A percentile compares a stretch with the other conserved stretches of the same genome.
phyloP scores from a whole-genome alignment of 2,888 invertebrate species.

The Camptogramma bilineatum region DNA sequence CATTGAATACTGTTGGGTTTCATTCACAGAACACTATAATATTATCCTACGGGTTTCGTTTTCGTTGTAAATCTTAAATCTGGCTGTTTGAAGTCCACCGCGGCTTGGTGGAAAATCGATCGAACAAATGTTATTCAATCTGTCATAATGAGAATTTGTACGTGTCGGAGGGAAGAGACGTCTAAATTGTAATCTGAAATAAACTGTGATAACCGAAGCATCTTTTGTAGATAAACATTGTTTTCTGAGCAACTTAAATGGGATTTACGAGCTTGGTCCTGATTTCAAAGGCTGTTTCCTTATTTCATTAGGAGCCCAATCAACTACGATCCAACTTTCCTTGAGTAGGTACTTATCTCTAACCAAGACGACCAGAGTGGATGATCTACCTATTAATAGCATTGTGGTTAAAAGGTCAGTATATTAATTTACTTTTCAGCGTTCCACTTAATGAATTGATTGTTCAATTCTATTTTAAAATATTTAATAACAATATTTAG shows the following conservation, averaged over 20 bases:
- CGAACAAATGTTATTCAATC: background rate
- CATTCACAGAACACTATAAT: too few species aligned
- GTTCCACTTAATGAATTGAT: too few species aligned
- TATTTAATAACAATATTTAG: too few species aligned
- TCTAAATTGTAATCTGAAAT: background rate
- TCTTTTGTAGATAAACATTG: background rate
- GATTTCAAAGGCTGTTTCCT: slow-evolving; percentile 9
- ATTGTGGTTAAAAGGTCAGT: background rate
- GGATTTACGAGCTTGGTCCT: background rate
- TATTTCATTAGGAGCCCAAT: slow-evolving; percentile 4
- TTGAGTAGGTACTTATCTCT: background rate
- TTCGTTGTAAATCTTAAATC: background rate
- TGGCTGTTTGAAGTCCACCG: background rate
- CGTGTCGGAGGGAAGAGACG: background rate
- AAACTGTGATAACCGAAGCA: background rate
- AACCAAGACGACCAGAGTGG: slow-evolving; percentile 4
- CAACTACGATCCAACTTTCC: slow-evolving; percentile 2
- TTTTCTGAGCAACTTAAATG: slow-evolving; percentile 3
- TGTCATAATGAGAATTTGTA: background rate
- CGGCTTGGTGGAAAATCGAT: background rate
- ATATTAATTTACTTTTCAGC: background rate
- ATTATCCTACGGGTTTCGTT: too few species aligned
- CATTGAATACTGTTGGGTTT: background rate
- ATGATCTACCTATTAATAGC: background rate
- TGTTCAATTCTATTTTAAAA: too few species aligned